These are phyloP conservation scores for Enteromius mattozi DNA, from an alignment of 2,797 vertebrate species.

Conservation along the genomic window DNA sequence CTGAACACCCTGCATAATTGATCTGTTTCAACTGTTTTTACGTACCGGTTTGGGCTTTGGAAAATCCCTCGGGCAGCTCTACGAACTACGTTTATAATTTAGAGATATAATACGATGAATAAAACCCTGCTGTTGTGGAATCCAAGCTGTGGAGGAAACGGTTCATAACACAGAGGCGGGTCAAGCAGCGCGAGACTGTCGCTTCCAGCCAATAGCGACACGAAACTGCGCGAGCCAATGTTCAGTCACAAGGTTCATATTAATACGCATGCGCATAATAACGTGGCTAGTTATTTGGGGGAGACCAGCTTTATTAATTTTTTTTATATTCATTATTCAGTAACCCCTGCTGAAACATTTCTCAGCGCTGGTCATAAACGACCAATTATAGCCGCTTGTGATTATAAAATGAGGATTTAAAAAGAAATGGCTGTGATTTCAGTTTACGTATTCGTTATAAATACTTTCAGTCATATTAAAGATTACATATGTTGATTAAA, in stretches of 20 bases:
- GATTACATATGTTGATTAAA: background rate
- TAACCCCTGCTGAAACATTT: background rate
- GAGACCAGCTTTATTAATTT: background rate
- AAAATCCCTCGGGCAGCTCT: background rate
- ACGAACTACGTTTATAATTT: background rate
- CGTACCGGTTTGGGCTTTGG: slow-evolving; percentile 21
- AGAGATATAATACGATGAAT: background rate
- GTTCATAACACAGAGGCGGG: slow-evolving; percentile 34
- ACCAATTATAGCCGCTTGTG: slow-evolving; percentile 12
- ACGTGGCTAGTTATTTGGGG: background rate
- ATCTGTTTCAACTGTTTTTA: background rate
- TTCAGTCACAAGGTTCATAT: background rate
- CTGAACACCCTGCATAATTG: background rate
- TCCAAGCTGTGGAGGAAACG: slow-evolving; percentile 35
- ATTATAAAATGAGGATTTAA: background rate
- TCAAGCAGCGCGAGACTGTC: slow-evolving; percentile 34
- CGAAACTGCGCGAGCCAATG: background rate
- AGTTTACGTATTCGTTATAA: background rate
- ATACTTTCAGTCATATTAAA: background rate
- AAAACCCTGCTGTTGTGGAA: slow-evolving; percentile 16
- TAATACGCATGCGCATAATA: background rate
- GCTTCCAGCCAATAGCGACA: slow-evolving; percentile 22
- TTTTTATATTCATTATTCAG: background rate
- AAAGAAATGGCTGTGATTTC: background rate
- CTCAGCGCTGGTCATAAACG: background rate